Base-by-base conservation (phyloP, 2,888 invertebrate species). In the Drosophila hamatofila region DNA sequence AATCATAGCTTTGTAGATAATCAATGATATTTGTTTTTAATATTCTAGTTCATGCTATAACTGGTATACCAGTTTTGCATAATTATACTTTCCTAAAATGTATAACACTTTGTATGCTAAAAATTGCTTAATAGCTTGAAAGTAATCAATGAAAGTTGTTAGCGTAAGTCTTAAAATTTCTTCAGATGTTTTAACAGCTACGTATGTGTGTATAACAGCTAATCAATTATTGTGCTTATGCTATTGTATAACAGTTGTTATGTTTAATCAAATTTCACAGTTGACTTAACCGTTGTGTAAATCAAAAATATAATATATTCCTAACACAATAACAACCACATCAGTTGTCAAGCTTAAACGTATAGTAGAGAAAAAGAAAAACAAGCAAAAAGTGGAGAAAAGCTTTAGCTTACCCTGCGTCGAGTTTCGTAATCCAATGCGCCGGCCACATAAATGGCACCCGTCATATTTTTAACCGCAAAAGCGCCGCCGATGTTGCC, bases 401-500 rank as follows among this genome's bases (percentile, higher is more conserved):
- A 25, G 9, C 23, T 11, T 16, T 0, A 71, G 94, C 97, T 97
- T 94, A 98, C 98, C 95, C 98, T 95, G 94, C 98, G 97, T 92
- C 98, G 95, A 61, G 98, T 97, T 93, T 98, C 98, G 93, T 98
- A 99, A 94, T 99, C 99, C 92, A 99, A 95, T 71, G 98, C 97
- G 83, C 98, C 98, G 70, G 98, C 98, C 87, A 99, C 98, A 94
- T 98, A 98, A 94, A 99, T 98, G 93, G 98, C 98, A 89, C 99
- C 99, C 83, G 98, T 98, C 97, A 98, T 98, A 94, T 98, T 98
- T 94, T 98, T 98, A 92, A 98, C 98, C 89, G 98, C 98, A 93
- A 98, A 98, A 42, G 98, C 98, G 90, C 98, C 98, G 78, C 98
- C 98, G 95, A 98, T 96, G 96, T 99, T 99, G 95, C 98, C 98